Evolutionary conservation across 2,888 invertebrate species (phyloP), one percentile per base, ranked within the genome.

Genomic region (Heliconius aoede): DNA sequence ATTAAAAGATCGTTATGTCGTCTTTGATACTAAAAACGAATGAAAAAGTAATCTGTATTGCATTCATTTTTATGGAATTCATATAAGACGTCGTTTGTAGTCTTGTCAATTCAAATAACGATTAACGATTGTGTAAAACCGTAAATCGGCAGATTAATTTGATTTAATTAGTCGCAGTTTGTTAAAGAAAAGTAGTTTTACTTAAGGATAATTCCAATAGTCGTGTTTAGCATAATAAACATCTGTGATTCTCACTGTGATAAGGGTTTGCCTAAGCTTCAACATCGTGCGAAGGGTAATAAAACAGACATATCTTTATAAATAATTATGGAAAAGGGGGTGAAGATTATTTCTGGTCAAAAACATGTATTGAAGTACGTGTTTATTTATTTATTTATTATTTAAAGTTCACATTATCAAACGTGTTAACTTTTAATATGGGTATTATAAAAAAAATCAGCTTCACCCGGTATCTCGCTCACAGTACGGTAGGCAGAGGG

Each of bases 1-100:
- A 87, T 87, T 86, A 84, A 85, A 83, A 85, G 84, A 83, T 85
- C 82, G 82, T 80, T 80, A 84, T 81, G 82, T 83, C 55, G 36
- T 79, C 77, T 81, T 81, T 81, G 86, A 81, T 81, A 86, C 87
- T 87, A 88, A 86, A 84, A 82, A 82, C 76, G 72, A 71, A 79
- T 69, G 78, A 64, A 73, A 77, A 78, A 74, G 74, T 79, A 79
- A 80, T 75, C 67, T 72, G 73, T 60, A 28, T 58, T 60, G 74
- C 76, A 76, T 79, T 78, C 78, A 77, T 78, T 58, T 58, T 36
- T 28, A 71, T 36, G 18, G 64, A 74, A 36, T 32, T 60, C 60
- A 60, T 72, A 79, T 78, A 71, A 62, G 78, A 72, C 73, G 65
- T 75, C 73, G 76, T 46, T 55, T 30, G 55, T 51, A 55, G n/a